Evolutionary conservation across 2,888 invertebrate genomes (phyloP).

Genomic region (Acronicta aceris): DNA sequence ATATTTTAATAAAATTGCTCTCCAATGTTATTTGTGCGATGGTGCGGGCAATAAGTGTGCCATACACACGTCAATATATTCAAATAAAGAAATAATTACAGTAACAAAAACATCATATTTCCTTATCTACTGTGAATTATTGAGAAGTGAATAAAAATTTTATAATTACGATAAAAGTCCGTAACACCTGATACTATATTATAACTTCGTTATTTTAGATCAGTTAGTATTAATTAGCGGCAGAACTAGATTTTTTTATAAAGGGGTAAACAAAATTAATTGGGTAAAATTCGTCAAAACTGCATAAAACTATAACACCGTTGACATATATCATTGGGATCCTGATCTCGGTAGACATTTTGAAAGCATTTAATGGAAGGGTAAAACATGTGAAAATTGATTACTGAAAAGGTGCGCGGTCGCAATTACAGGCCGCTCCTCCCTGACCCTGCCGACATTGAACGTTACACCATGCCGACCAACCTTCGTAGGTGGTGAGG

Average conservation of each 20-base stretch:
- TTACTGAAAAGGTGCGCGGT: conserved; percentile 90
- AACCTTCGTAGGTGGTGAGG: conserved; percentile 82
- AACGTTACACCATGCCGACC: conserved; percentile 91
- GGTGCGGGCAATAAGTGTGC: conserved; percentile 17
- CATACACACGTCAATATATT: conserved; percentile 9
- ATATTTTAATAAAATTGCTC: neutral
- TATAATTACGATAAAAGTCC: neutral
- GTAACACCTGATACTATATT: too few relatives aligned
- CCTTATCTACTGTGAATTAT: neutral
- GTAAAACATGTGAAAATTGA: conserved; percentile 26
- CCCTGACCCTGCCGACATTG: conserved; percentile 92
- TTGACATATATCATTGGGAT: neutral
- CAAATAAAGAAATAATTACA: neutral
- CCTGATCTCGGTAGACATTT: neutral
- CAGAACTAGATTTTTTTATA: too few relatives aligned
- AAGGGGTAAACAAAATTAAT: neutral
- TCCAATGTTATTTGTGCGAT: conserved; percentile 22
- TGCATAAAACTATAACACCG: neutral
- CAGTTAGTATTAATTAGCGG: too few relatives aligned
- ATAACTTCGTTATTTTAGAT: too few relatives aligned
- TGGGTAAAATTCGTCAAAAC: conserved; percentile 3
- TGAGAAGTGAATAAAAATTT: neutral
- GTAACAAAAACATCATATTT: neutral
- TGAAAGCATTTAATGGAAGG: conserved; percentile 10
- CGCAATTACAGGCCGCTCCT: conserved; percentile 93